Evolutionary conservation across 1,140 invertebrate species (phyloP), one percentile per base, ranked within the genome.

Genomic region (Tribolium castaneum): DNA sequence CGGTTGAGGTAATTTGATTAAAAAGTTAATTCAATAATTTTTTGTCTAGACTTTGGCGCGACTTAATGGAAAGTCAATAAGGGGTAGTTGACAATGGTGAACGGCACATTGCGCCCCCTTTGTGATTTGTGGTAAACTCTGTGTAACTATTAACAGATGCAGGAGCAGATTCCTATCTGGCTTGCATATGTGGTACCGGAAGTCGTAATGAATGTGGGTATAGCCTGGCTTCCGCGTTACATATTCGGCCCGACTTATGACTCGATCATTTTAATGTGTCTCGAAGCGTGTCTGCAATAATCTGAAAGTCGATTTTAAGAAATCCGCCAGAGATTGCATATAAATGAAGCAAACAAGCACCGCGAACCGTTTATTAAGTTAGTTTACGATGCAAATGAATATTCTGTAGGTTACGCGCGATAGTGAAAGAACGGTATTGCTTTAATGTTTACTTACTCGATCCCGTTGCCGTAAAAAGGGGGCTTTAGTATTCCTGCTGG

Each of bases 391-490:
- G 54, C 54, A 59, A 59, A 59, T 54, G 52, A 54, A 54, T 54
- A 54, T 54, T 54, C 52, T 54, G 13, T 39, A 45, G 54, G 22
- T 56, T 34, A 76, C 12, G 56, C 34, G 70, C 34, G 78, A 35
- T 56, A 34, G 39, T 56, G 54, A 59, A 35, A 22, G 25, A 56
- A 75, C 13, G 54, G 35, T 75, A 45, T 77, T 70, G 70, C 51
- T 56, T 45, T 77, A 71, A 52, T 76, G 73, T 77, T 54, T 82
- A 83, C 82, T 80, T 82, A 82, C 80, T 72, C 70, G 45, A 82
- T 80, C 39, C 83, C 80, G 78, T 83, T 92, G 75, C 91, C 90
- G 73, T 80, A 84, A 80, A 84, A 84, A 49, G 83, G 83, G 14
- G 83, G 80, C 52, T 81, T 80, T 71, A 84, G 71, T 71, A 84